phyloP scores from a whole-genome alignment of 1,140 invertebrate species.

The Steinernema feltiae region DNA sequence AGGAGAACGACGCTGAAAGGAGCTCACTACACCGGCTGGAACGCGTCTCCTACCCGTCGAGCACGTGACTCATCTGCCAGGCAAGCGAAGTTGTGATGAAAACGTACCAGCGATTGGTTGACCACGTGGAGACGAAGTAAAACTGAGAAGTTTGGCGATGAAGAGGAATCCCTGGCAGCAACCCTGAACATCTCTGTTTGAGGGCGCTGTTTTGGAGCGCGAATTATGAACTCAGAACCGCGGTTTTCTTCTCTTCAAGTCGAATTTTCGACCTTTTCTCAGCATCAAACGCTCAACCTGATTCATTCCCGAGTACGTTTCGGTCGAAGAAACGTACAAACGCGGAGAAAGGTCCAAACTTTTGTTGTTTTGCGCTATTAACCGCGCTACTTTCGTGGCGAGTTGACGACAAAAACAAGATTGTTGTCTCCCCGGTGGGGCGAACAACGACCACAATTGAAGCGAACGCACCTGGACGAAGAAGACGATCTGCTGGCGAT shows the following conservation, averaged over 20 bases:
- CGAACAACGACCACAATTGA: too few species aligned
- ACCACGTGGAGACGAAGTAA: background rate
- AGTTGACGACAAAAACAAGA: too few species aligned
- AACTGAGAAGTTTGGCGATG: background rate
- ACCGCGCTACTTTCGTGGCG: too few species aligned
- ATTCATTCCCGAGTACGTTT: too few species aligned
- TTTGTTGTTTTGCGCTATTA: too few species aligned
- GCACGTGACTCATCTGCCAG: constrained; percentile 6
- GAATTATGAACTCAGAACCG: too few species aligned
- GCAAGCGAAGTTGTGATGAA: background rate
- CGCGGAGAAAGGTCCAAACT: too few species aligned
- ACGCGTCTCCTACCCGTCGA: background rate
- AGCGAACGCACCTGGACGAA: background rate
- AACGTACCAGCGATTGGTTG: background rate
- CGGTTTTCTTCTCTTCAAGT: too few species aligned
- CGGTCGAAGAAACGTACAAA: too few species aligned
- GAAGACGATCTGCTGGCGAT: background rate
- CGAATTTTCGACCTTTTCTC: too few species aligned
- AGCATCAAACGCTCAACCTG: too few species aligned
- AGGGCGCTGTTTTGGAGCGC: background rate
- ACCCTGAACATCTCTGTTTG: background rate
- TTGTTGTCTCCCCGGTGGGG: too few species aligned
- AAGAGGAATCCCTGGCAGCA: background rate
- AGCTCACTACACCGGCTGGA: background rate
- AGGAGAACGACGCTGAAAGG: background rate